Base-by-base conservation (phyloP, 2,888 invertebrate species). In the Notodonta ziczac region DNA sequence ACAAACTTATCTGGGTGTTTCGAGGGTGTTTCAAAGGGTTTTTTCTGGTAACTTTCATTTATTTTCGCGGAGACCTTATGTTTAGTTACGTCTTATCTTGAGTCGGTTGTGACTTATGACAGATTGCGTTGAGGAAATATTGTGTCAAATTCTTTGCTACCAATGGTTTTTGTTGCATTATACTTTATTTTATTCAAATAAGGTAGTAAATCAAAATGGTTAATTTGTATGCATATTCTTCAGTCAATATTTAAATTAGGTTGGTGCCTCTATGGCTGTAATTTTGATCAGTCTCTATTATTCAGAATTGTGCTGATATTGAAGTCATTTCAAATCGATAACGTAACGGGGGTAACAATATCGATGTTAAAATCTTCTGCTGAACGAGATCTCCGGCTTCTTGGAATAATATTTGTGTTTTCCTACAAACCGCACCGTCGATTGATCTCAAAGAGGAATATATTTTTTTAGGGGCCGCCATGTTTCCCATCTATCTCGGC, bases 381-480 rank as follows among this genome's bases (percentile, higher is more conserved):
- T 24, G 24, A 51, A 14, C 50, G 55, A 6, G 3, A 55, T 8
- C 39, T 39, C 40, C 16, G 55, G 5, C 35, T 9, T 52, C 51
- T 54, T 46, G 60, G 64, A 65, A 62, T 82, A 84, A 86, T 85
- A 85, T 86, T 83, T 83, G 78, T 85, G 82, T 83, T 82, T 81
- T 76, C 76, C 73, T 76, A 74, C 74, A 67, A 65, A 71, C 66
- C 74, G 63, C 69, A 66, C 72, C 65, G 65, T 57, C 69, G 74
- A 80, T 81, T 78, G 78, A 83, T 80, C 78, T 74, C 62, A 56
- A 42, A 69, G 65, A 67, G 69, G 72, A 77, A 80, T 77, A 84
- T 82, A 82, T 84, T 83, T 81, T 84, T 80, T 76, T 70, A 70
- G 72, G 63, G 57, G 42, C 67, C 56, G 24, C 65, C 64, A 60